Percentiles rank a stretch among this genome's conserved stretches.
These are phyloP conservation scores for Scrobipalpa atriplicella DNA, from an alignment of 2,888 invertebrate genomes.

Conservation along the genomic window DNA sequence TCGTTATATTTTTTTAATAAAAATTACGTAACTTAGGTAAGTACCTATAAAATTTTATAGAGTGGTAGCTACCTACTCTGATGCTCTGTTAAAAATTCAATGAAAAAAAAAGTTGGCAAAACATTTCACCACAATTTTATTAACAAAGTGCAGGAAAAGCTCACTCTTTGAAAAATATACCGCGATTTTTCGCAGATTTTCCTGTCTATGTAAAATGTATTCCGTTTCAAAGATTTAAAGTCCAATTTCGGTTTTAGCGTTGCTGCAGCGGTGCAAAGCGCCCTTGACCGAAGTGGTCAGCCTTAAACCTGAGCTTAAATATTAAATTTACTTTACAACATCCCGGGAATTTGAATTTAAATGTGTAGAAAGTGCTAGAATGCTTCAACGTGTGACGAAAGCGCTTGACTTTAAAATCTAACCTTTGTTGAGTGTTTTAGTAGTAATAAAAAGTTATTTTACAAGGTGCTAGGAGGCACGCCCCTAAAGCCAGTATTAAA, in stretches of 20 bases:
- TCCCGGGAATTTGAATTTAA: constrained; percentile 31
- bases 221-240: constrained; percentile 29
- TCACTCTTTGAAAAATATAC: not conserved
- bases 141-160: constrained; percentile 22
- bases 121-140: constrained; percentile 1
- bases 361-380: constrained; percentile 28
- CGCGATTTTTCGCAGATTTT: not conserved
- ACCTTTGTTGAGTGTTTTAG: constrained; percentile 19
- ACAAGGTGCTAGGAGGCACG: not conserved
- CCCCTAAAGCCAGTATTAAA: not conserved
- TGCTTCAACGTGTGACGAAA: constrained; percentile 30
- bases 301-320: constrained; percentile 48
- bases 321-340: constrained; percentile 49
- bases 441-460: constrained; percentile 17
- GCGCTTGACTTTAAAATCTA: constrained; percentile 22
- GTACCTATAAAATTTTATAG: no score
- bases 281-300: constrained; percentile 54
- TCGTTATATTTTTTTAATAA: no score
- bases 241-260: constrained; percentile 35
- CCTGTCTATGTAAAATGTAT: constrained; percentile 12
- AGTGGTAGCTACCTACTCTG: no score
- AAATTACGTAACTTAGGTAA: no score
- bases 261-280: constrained; percentile 49
- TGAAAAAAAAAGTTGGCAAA: not conserved
- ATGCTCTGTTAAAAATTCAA: no score